A percentile compares a stretch with the other conserved stretches of the same genome.
Conservation (phyloP, 2,797 vertebrate species). For the Adelosebastes latens region DNA sequence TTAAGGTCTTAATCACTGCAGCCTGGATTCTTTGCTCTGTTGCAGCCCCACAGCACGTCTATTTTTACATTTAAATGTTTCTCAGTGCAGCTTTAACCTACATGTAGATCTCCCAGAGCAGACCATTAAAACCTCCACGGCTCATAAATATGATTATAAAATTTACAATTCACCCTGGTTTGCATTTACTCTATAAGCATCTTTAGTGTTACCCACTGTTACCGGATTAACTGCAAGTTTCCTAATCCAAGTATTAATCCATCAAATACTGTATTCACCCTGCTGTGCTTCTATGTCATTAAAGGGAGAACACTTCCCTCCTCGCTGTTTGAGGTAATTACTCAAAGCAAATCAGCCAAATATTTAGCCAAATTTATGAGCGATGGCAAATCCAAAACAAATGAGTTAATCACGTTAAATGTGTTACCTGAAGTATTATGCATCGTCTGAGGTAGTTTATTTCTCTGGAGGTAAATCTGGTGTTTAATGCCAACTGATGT, state of each 20-base stretch:
- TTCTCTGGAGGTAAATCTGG: not conserved
- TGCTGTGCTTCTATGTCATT: not conserved
- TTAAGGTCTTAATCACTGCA: not conserved
- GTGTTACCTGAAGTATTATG: not conserved
- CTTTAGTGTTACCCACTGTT: not conserved
- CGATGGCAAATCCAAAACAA: not conserved
- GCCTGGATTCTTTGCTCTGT: not conserved
- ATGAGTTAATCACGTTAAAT: not conserved
- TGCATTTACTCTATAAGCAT: not conserved
- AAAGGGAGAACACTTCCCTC: not conserved
- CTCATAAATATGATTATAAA: slow-evolving; percentile 6
- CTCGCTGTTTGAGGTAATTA: not conserved
- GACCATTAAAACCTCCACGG: not conserved
- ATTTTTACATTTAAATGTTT: slow-evolving; percentile 13
- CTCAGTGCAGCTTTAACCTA: slow-evolving; percentile 6
- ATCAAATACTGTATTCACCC: not conserved
- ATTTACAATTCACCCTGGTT: not conserved
- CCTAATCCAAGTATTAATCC: slow-evolving; percentile 13
- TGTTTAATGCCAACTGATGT: not conserved
- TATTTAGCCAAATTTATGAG: not conserved
- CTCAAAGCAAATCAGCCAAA: not conserved
- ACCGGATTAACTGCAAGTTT: not conserved
- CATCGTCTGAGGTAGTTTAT: not conserved
- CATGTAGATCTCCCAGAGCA: slow-evolving; percentile 8
- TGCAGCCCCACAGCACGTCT: not conserved